Percentiles rank a stretch among this genome's conserved stretches.
These are phyloP conservation scores for Athene noctua DNA, from an alignment of 2,113 vertebrate genomes.

Conservation along the genomic window DNA sequence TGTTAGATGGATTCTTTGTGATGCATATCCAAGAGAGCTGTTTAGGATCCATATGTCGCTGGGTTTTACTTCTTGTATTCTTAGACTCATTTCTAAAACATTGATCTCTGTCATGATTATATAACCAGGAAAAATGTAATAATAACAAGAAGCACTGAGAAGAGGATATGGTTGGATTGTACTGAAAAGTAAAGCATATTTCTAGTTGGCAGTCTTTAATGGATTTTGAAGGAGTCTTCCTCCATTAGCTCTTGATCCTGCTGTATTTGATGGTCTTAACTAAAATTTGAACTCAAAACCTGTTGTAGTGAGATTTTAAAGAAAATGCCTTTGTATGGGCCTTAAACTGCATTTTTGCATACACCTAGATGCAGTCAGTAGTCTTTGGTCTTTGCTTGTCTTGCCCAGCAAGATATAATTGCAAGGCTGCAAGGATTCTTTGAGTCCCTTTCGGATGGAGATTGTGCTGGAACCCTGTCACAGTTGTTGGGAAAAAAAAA, in stretches of 20 bases:
- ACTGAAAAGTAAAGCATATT: not conserved
- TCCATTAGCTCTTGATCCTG: not conserved
- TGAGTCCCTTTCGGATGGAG: not conserved
- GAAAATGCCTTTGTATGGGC: not conserved
- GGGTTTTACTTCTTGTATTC: not conserved
- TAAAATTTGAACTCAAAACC: not conserved
- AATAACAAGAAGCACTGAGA: not conserved
- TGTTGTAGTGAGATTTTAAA: not conserved
- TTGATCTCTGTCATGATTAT: not conserved
- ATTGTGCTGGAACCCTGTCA: not conserved
- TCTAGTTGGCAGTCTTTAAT: not conserved
- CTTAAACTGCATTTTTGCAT: not conserved
- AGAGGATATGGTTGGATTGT: not conserved
- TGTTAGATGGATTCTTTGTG: not conserved
- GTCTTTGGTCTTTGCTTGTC: not conserved
- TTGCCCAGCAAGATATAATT: rapidly evolving
- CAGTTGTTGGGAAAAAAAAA: not conserved
- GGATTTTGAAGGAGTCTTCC: not conserved
- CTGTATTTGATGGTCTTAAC: not conserved
- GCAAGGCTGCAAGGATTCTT: not conserved
- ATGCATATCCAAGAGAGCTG: not conserved
- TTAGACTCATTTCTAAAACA: not conserved
- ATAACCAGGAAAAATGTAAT: not conserved
- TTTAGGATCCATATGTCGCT: not conserved
- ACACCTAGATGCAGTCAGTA: not conserved